Evolutionary conservation across 2,113 vertebrate species (phyloP).

Genomic region (Pelodiscus sinensis): DNA sequence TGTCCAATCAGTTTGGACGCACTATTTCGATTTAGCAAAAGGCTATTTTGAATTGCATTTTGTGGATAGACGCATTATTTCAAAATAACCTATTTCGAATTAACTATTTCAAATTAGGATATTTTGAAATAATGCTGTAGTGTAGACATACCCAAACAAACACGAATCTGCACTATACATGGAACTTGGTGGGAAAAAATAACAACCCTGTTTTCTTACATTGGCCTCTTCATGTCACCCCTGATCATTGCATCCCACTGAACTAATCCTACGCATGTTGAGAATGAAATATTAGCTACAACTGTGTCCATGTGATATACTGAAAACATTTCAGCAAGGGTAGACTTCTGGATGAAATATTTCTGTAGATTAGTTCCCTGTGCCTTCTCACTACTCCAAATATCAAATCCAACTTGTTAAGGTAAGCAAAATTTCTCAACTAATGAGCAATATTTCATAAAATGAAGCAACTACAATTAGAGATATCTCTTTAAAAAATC

Average conservation of each 20-base stretch:
- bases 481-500: not conserved
- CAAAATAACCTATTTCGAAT: too few relatives aligned
- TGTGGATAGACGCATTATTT: too few relatives aligned
- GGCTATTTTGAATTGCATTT: too few relatives aligned
- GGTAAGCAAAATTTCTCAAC: not conserved
- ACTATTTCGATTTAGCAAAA: too few relatives aligned
- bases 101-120: too few relatives aligned
- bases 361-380: not conserved
- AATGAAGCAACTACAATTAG: not conserved
- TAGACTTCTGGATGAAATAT: not conserved
- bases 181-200: not conserved
- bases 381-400: not conserved
- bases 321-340: not conserved
- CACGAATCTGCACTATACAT: not conserved
- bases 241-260: not conserved
- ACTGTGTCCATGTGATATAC: fast-evolving
- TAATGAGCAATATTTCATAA: not conserved
- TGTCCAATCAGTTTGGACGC: too few relatives aligned
- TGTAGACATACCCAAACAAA: not conserved
- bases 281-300: not conserved
- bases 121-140: too few relatives aligned
- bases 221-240: not conserved
- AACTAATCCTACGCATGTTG: not conserved
- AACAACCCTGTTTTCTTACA: not conserved
- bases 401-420: not conserved